Evolutionary conservation across 2,888 invertebrate genomes (phyloP), one percentile per base, ranked within the genome.

Genomic region (Lypha dubia): DNA sequence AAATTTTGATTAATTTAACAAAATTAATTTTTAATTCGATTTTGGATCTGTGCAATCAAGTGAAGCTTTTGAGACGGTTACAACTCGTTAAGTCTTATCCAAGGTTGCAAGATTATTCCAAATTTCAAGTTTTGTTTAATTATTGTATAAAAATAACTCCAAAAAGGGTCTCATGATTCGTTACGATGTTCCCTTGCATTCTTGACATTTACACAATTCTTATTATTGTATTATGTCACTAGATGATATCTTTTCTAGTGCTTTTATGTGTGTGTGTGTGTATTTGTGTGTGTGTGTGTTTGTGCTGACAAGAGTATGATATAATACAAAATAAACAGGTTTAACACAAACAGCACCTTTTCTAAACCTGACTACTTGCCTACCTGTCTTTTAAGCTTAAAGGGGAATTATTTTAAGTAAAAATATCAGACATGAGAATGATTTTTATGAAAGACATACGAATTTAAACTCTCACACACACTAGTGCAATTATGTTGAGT

Each of bases 141-240:
- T 11, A n/a, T n/a, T n/a, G 13, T 13, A 38, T n/a, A n/a, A n/a
- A n/a, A n/a, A n/a, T n/a, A n/a, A n/a, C 35, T 35, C 5, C 5
- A 44, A 44, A 44, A 44, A 44, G 44, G n/a, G n/a, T n/a, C n/a
- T n/a, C n/a, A n/a, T n/a, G n/a, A n/a, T n/a, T n/a, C n/a, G n/a
- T n/a, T n/a, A n/a, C n/a, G n/a, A n/a, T 35, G 6, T 35, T 35
- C 1, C 44, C 38, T 67, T 58, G 24, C 46, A 58, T 58, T 76
- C 67, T 51, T 58, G 58, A 68, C 35, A 58, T 68, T 68, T 76
- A 60, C 58, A 76, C 76, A 76, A 60, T 68, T 76, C n/a, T n/a
- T n/a, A 67, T 49, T 60, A 58, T 68, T 68, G 38, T 46, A 68
- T 67, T 68, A 68, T 76, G 56, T 67, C 67, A 68, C 76, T 49